Base-by-base conservation (phyloP, 2,113 vertebrate genomes). In the Chroicocephalus ridibundus region DNA sequence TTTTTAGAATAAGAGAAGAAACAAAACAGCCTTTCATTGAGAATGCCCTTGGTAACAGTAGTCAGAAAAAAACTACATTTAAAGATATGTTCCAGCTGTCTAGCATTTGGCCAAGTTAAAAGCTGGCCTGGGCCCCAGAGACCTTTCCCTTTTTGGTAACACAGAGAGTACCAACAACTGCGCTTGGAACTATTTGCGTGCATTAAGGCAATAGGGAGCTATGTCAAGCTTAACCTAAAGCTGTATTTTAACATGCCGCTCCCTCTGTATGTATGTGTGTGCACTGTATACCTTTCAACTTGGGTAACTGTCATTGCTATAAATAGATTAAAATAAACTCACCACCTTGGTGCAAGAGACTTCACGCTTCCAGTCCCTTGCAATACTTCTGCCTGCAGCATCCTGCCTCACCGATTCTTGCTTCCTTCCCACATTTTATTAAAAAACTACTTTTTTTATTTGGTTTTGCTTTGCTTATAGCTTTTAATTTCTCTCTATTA, bases 401-500 rank as follows among this genome's bases (percentile, higher is more conserved):
- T 80, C 69, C 44, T 75, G 66, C 40, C 62, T 74, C 62, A 64
- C 36, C 40, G 36, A 83, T 82, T 91, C 55, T 22, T 72, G 34
- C 44, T 74, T 96, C 64, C 3, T 72, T 62, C 54, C 29, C 32
- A 78, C 14, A 82, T 93, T 93, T 93, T 71, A 88, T 80, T 86
- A 58, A 82, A 94, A 96, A 83, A 2, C 1, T 62, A 20, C 60
- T 38, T 83, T 60, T 80, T 38, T 72, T 13, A 38, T 6, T 57
- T 47, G 46, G 44, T n/a, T 22, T 58, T n/a, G 57, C 25, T 49
- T 94, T 96, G 86, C 91, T 90, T 95, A 94, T 40, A 90, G 32
- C 20, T 83, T 79, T 86, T 80, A 85, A 90, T 96, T 96, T 92
- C 14, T 93, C 10, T 94, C 76, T 91, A 64, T 96, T 94, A 82